phyloP scores from a whole-genome alignment of 2,797 vertebrate species.

The Acanthornis magna region DNA sequence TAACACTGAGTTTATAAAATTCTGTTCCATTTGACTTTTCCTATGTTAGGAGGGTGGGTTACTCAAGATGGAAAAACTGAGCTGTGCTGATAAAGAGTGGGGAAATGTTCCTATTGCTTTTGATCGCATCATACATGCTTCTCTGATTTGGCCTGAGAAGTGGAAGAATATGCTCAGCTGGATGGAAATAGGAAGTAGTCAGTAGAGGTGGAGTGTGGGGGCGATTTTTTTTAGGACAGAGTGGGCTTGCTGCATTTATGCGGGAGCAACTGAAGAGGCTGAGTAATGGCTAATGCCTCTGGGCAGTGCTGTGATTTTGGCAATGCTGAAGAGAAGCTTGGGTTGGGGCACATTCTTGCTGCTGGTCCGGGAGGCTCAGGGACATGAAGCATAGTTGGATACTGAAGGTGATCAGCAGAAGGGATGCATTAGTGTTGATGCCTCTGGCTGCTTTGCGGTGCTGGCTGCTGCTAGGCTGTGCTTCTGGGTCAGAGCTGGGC shows the following conservation, averaged over 20 bases:
- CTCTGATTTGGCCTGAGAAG: not conserved
- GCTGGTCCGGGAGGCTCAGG: not conserved
- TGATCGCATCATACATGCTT: not conserved
- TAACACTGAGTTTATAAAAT: conserved; percentile 16
- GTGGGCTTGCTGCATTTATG: not conserved
- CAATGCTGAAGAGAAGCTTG: not conserved
- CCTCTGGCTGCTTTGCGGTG: not conserved
- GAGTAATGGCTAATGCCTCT: not conserved
- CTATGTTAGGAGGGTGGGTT: not conserved
- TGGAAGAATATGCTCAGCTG: not conserved
- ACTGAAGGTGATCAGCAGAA: not conserved
- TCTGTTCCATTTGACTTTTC: not conserved
- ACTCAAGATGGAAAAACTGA: conserved; percentile 34
- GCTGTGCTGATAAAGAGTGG: not conserved
- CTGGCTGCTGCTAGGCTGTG: not conserved
- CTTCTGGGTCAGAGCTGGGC: not conserved
- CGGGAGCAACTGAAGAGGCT: not conserved
- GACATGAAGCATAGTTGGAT: not conserved
- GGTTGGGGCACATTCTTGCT: not conserved
- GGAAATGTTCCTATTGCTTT: not conserved
- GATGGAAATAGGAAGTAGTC: not conserved
- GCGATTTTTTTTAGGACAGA: not conserved
- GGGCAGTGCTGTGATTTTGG: not conserved
- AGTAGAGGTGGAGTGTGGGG: not conserved
- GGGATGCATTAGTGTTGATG: not conserved